These are phyloP conservation scores for Aeoliscus strigatus DNA, from an alignment of 2,797 vertebrate genomes.

Conservation along the genomic window DNA sequence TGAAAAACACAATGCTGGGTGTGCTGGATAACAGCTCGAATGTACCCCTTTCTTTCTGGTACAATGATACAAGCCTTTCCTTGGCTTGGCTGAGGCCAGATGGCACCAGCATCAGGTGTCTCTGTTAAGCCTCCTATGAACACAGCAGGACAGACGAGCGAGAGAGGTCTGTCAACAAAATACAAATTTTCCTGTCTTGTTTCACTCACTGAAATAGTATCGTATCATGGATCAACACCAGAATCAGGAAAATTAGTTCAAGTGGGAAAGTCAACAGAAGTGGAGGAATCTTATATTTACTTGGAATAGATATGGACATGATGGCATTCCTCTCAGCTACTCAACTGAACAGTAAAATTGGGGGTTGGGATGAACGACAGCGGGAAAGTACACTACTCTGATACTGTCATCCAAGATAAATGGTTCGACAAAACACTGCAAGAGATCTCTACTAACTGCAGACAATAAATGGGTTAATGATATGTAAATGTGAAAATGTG, in stretches of 20 bases:
- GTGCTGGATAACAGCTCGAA: conserved; percentile 21
- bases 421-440: conserved; percentile 19
- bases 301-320: not conserved
- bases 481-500: too few relatives aligned
- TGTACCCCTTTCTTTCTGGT: conserved; percentile 38
- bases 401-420: too few relatives aligned
- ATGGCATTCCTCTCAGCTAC: not conserved
- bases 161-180: conserved; percentile 10
- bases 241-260: not conserved
- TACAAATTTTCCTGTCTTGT: conserved; percentile 6
- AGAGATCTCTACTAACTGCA: too few relatives aligned
- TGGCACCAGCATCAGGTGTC: conserved; percentile 70
- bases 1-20: conserved; percentile 23
- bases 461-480: too few relatives aligned
- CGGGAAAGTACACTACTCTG: conserved; percentile 1
- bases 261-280: not conserved
- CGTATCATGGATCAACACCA: not conserved
- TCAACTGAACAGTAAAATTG: conserved; percentile 13
- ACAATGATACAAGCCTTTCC: conserved; percentile 30
- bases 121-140: conserved; percentile 54
- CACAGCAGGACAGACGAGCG: conserved; percentile 39
- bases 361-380: not conserved
- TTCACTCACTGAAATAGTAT: too few relatives aligned
- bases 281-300: too few relatives aligned
- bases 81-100: conserved; percentile 54